phyloP scores from a whole-genome alignment of 2,797 vertebrate genomes.

The Chrysocyon brachyurus region DNA sequence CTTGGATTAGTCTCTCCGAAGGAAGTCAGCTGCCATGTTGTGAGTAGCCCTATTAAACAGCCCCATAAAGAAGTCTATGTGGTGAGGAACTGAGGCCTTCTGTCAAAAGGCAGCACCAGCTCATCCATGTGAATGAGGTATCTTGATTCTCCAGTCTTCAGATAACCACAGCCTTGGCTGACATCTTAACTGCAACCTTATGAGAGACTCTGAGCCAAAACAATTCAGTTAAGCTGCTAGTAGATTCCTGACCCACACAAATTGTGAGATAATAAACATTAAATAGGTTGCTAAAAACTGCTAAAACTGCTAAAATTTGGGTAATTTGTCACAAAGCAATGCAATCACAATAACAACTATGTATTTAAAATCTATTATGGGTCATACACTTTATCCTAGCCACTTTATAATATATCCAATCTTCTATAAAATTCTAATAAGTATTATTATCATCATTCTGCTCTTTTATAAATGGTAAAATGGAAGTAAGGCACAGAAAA shows the following conservation, averaged over 20 bases:
- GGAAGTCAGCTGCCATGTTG: neutral
- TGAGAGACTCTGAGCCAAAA: neutral
- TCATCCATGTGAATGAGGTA: neutral
- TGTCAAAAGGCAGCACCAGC: neutral
- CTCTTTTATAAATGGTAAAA: constrained; percentile 27
- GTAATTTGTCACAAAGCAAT: neutral
- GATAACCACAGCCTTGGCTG: constrained; percentile 5
- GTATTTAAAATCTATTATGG: constrained; percentile 44
- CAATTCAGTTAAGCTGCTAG: neutral
- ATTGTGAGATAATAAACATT: constrained; percentile 23
- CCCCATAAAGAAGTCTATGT: neutral
- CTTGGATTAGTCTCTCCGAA: neutral
- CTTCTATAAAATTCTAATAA: constrained; percentile 12
- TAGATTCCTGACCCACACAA: neutral
- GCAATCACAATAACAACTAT: neutral
- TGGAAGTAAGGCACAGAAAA: neutral
- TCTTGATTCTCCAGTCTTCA: constrained; percentile 5
- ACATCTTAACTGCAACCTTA: neutral
- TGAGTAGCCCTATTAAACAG: constrained; percentile 9
- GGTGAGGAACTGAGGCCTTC: neutral
- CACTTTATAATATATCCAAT: neutral
- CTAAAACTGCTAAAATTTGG: constrained; percentile 28
- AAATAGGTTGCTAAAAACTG: too few species aligned
- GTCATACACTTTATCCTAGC: neutral
- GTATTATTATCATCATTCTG: neutral